Percentiles rank a stretch among this genome's conserved stretches.
Evolutionary conservation across 2,888 invertebrate genomes (phyloP).

Genomic region (Rotaria socialis): DNA sequence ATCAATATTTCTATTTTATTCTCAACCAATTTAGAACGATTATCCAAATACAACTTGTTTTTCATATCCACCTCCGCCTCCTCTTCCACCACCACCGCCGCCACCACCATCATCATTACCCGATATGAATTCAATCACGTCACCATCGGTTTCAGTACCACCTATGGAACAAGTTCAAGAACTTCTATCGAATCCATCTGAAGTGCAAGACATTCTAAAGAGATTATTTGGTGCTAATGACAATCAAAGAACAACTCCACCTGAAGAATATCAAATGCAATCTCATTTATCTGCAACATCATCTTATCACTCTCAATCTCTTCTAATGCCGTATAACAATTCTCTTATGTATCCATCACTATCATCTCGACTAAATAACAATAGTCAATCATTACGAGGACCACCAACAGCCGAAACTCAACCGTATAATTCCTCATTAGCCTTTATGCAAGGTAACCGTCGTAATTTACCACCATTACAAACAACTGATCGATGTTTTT

Average conservation of each 20-base stretch:
- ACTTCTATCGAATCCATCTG: background rate
- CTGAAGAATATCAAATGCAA: constrained; percentile 17
- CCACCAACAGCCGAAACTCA: background rate
- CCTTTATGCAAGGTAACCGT: constrained; percentile 12
- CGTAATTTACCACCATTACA: constrained; percentile 1
- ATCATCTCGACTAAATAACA: background rate
- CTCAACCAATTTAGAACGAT: background rate
- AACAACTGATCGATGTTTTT: background rate
- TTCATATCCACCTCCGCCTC: constrained; percentile 10
- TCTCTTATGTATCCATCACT: background rate
- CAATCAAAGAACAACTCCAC: background rate
- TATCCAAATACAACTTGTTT: background rate
- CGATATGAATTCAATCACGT: background rate
- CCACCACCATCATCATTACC: background rate
- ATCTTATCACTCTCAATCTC: background rate
- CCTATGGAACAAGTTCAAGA: constrained; percentile 23
- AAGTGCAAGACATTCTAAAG: background rate
- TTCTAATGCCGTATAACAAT: background rate
- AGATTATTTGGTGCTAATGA: background rate
- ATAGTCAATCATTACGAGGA: background rate
- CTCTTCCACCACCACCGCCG: background rate
- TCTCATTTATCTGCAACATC: background rate
- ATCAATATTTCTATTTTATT: background rate
- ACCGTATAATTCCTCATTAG: constrained; percentile 31
- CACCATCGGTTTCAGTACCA: background rate